phyloP scores from a whole-genome alignment of 30 jellyfish, hydroid and myxozoan genomes.

The Turritopsis dohrnii region DNA sequence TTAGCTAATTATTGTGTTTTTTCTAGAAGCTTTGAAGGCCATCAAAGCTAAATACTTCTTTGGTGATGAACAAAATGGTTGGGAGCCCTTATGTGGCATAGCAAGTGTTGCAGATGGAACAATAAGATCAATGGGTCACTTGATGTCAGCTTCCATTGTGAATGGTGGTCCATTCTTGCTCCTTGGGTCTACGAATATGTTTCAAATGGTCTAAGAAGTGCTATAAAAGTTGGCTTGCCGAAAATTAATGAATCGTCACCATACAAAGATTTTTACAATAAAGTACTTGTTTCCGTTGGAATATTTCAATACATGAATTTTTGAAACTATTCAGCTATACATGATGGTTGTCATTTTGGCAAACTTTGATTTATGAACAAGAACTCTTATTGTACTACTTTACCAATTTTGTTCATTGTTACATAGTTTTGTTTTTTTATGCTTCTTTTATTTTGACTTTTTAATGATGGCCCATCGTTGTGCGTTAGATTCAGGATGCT shows the following conservation, averaged over 20 bases:
- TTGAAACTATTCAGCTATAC: not conserved
- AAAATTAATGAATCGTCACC: not conserved
- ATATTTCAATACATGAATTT: not conserved
- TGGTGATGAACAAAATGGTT: constrained; percentile 23
- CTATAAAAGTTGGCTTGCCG: not conserved
- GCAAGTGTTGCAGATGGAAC: constrained; percentile 37
- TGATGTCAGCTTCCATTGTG: constrained; percentile 20
- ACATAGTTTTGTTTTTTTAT: not conserved
- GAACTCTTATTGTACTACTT: too few relatives aligned
- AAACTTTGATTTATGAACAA: not conserved
- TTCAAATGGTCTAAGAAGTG: constrained; percentile 6
- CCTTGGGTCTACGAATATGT: constrained; percentile 30
- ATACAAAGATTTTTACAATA: not conserved
- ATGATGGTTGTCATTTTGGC: constrained; percentile 1
- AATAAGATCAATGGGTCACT: constrained; percentile 14
- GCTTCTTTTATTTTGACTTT: not conserved
- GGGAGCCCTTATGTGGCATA: constrained; percentile 25
- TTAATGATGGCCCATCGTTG: not conserved
- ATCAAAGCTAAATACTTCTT: constrained; percentile 15
- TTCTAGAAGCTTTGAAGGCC: constrained; percentile 9
- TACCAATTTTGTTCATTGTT: not conserved
- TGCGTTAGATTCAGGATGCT: not conserved
- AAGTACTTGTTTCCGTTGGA: not conserved
- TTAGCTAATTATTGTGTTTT: not conserved
- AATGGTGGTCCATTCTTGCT: constrained; percentile 39